Base-by-base conservation (phyloP, 1,140 invertebrate genomes). In the Drepana arcuata region DNA sequence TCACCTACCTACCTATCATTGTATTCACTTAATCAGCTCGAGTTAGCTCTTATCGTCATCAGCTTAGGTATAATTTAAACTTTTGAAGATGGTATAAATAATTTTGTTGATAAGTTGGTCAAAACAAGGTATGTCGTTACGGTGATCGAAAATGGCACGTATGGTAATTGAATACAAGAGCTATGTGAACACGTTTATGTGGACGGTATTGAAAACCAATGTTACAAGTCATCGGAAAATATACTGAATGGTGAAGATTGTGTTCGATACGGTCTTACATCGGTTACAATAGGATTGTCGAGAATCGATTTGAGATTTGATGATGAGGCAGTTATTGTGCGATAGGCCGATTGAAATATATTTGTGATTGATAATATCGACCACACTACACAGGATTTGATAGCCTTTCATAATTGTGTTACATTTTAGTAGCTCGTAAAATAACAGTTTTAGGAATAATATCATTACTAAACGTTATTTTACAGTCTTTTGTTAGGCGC, bases 191-290 rank as follows among this genome's bases (percentile, higher is more conserved):
- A 32, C 18, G 27, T 48, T 5, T 13, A 40, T 39, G 23, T 33
- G 37, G 52, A n/a, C n/a, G n/a, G n/a, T n/a, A n/a, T n/a, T n/a
- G n/a, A n/a, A n/a, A n/a, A n/a, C n/a, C n/a, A 65, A 65, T 50
- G 38, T 61, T 63, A 50, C 48, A 42, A 66, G 60, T 70, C 71
- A 75, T 57, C 48, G 48, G 27, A 66, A 50, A 39, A 51, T 45
- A 48, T 50, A 46, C 43, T 39, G 49, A 62, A 53, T 60, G 67
- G 63, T 63, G 41, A 64, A 70, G 71, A 75, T 75, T 59, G 59
- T 59, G 64, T 60, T 48, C 24, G 71, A 75, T 75, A 63, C 15
- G 27, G 55, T 53, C 34, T 45, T 49, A 60, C 52, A 62, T 41
- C 37, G 50, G 50, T 34, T 40, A 69, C 67, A 69, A 74, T 63